phyloP scores from a whole-genome alignment of 2,113 vertebrate genomes.

The Cebidichthys violaceus region DNA sequence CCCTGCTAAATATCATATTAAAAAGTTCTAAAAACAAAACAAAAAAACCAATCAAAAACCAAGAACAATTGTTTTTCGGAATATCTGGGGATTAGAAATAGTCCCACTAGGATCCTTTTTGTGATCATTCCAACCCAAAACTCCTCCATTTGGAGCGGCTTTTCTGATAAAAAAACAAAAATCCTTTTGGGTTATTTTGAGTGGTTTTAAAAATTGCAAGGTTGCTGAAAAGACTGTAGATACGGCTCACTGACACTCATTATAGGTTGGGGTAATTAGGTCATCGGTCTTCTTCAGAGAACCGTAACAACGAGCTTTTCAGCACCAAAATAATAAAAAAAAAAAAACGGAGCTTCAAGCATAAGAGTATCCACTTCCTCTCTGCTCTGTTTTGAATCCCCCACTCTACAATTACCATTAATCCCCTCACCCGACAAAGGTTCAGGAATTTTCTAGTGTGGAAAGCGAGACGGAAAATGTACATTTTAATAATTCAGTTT shows the following conservation, averaged over 20 bases:
- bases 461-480: constrained; percentile 42
- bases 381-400: constrained; percentile 31
- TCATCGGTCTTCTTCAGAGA: constrained; percentile 20
- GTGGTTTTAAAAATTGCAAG: not conserved
- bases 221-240: constrained; percentile 2
- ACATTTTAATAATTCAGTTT: constrained; percentile 61
- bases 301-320: constrained; percentile 15
- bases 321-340: constrained; percentile 28
- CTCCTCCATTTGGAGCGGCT: not conserved
- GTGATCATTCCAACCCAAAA: not conserved
- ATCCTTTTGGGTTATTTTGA: not conserved
- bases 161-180: not conserved
- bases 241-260: constrained; percentile 6
- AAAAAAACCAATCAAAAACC: not conserved
- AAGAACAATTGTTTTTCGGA: constrained; percentile 14
- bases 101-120: not conserved
- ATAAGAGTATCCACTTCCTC: constrained; percentile 11
- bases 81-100: constrained; percentile 3
- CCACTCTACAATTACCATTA: constrained; percentile 44
- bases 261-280: constrained; percentile 27
- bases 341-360: constrained; percentile 8
- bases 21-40: constrained; percentile 13
- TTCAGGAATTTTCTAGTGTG: constrained; percentile 24
- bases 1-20: constrained; percentile 15
- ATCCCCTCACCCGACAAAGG: constrained; percentile 35